Conservation (phyloP, 2,113 vertebrate species). For the Amphilophus citrinellus region DNA sequence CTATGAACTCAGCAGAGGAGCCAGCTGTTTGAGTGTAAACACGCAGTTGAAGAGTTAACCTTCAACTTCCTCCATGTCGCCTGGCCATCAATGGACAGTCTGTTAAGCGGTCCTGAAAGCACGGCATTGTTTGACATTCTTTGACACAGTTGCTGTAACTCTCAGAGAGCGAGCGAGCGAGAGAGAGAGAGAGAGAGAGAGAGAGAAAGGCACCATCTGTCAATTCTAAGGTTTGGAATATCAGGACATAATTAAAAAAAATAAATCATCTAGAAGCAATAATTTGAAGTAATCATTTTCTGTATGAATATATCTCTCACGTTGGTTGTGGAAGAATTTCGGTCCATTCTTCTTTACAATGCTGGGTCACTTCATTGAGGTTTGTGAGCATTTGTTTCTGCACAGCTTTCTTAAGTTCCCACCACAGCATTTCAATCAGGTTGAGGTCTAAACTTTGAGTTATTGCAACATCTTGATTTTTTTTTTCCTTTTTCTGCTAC, state of each 20-base stretch:
- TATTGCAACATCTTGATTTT: not conserved
- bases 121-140: constrained; percentile 41
- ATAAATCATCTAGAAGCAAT: not conserved
- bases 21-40: not conserved
- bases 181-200: no score
- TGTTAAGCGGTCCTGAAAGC: constrained; percentile 40
- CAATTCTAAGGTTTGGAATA: not conserved
- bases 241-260: not conserved
- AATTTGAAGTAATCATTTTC: not conserved
- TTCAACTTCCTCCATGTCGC: not conserved
- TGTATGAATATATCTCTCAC: no score
- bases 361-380: not conserved
- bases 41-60: constrained; percentile 25
- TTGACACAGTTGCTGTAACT: not conserved
- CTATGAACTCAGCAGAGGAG: not conserved
- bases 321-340: not conserved
- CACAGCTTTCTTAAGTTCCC: not conserved
- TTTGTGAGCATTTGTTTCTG: not conserved
- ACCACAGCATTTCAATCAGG: not conserved
- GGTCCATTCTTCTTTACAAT: fast-evolving
- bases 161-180: not conserved
- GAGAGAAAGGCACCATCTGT: not conserved
- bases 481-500: not conserved
- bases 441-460: not conserved
- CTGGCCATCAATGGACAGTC: constrained; percentile 20